Base-by-base conservation (phyloP, 2,113 vertebrate species). In the Nanorana parkeri region DNA sequence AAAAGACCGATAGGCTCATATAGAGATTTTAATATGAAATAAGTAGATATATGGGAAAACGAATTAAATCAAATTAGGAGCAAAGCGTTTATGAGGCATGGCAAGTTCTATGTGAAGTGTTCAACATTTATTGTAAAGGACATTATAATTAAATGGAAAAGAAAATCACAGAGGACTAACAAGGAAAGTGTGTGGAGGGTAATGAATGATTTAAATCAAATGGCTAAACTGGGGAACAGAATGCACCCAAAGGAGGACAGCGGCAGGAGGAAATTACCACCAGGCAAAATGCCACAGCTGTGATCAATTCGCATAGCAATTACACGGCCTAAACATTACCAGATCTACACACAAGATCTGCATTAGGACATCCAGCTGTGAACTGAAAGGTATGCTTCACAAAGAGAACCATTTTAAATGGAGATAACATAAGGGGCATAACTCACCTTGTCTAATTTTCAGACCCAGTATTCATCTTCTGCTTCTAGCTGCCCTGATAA, bases 131-230 rank as follows among this genome's bases (percentile, higher is more conserved):
- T 80, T 80, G 55, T 47, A 61, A 55, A 74, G 69, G 80, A 81
- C 80, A 75, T 67, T 51, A 81, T 81, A 81, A 81, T 81, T 66
- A 81, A 47, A 81, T 67, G 51, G 80, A 56, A 61, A 74, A 66
- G 58, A 56, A 67, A 81, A 74, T 65, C 80, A 75, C 61, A 56
- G 69, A 81, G 63, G 69, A 73, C 71, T 67, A 55, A 66, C 69
- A 15, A 55, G 69, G 51, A 75, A 67, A 55, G 69, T 67, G 61
- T 67, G 66, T 51, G 16, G 55, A 65, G 61, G 61, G 51, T 81
- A 74, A 75, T 81, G 75, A 81, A 81, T 66, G 69, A 81, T 81
- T 81, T 81, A 81, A 69, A 74, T 66, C 69, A 66, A 81, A 81
- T 74, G 80, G 51, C 61, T 56, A 67, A 74, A 54, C 60, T 23